A percentile compares a stretch with the other conserved stretches of the same genome.
These are phyloP conservation scores for Catharus ustulatus DNA, from an alignment of 2,797 vertebrate species.

Conservation along the genomic window DNA sequence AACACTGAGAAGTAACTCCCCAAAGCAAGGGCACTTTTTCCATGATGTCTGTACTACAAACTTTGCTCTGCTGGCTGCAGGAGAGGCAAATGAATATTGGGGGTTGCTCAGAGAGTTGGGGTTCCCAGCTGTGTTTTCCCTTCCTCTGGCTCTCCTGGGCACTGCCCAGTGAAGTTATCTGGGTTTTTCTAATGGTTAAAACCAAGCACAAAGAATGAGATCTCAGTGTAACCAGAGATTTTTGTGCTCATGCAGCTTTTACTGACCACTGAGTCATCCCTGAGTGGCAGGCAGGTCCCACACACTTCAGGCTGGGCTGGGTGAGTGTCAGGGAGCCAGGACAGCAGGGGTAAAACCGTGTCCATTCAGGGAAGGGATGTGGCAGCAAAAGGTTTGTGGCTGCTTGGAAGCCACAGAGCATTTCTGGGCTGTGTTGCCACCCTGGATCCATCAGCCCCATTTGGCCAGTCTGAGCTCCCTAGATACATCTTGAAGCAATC, in stretches of 20 bases:
- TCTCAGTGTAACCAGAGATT: not conserved
- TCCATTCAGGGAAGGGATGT: not conserved
- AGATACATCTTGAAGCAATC: conserved; percentile 36
- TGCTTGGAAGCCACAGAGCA: not conserved
- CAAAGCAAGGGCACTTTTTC: not conserved
- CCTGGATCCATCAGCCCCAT: not conserved
- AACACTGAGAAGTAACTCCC: not conserved
- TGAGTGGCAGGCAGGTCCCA: not conserved
- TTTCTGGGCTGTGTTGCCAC: not conserved
- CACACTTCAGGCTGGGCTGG: not conserved
- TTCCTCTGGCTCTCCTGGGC: not conserved
- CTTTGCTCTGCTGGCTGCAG: not conserved
- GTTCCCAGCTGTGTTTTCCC: not conserved
- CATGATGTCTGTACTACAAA: not conserved
- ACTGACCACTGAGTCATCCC: not conserved
- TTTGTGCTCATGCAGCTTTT: not conserved
- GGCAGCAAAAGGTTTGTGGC: not conserved
- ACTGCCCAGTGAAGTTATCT: not conserved
- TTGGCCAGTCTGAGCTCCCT: not conserved
- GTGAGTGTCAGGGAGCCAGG: not conserved
- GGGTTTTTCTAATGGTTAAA: not conserved
- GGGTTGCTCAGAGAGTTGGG: not conserved
- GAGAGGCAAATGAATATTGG: not conserved
- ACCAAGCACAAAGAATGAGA: not conserved
- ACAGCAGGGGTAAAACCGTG: rapidly evolving